Evolutionary conservation across 2,797 vertebrate genomes (phyloP), one percentile per base, ranked within the genome.

Genomic region (Pygocentrus nattereri): DNA sequence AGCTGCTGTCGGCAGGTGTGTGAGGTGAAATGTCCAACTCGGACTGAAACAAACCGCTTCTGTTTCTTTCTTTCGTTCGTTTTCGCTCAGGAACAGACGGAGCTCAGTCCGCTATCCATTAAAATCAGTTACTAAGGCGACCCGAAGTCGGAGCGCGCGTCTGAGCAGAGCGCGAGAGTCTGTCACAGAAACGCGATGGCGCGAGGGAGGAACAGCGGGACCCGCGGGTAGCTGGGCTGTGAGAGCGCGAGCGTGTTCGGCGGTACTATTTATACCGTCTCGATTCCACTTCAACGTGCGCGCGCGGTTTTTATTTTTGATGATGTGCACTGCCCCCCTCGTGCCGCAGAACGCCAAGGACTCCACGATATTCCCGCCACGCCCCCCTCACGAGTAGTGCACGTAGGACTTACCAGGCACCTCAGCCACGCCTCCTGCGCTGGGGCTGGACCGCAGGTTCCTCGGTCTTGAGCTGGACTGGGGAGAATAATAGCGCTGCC

Each of bases 211-310:
- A n/a, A n/a, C n/a, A n/a, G n/a, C 5, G 4, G 58, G 58, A 59
- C 10, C 59, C 56, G n/a, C 10, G 56, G 6, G 56, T n/a, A 12
- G 23, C 25, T 59, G n/a, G n/a, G 61, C 61, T 3, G 27, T 62
- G 15, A 62, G 27, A 31, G 61, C 30, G 25, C 58, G 58, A 61
- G 58, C 58, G 25, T 8, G 56, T 12, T 30, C 58, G 58, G 27
- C 61, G 18, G 15, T 16, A 34, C 61, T 64, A 64, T 64, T 64
- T 99, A 98, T 98, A 98, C 95, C 87, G 92, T 93, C 92, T 91
- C 91, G 93, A 93, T 2, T 93, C 93, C 93, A 95, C 93, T 94
- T 94, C 94, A 96, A 96, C 95, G 94, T 89, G 94, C 94, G 96
- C 94, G 91, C 90, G 18, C 62, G 15, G 7, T 38, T 38, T 49